Conservation (phyloP, 2,888 invertebrate genomes). For the Dynastes hyllus region DNA sequence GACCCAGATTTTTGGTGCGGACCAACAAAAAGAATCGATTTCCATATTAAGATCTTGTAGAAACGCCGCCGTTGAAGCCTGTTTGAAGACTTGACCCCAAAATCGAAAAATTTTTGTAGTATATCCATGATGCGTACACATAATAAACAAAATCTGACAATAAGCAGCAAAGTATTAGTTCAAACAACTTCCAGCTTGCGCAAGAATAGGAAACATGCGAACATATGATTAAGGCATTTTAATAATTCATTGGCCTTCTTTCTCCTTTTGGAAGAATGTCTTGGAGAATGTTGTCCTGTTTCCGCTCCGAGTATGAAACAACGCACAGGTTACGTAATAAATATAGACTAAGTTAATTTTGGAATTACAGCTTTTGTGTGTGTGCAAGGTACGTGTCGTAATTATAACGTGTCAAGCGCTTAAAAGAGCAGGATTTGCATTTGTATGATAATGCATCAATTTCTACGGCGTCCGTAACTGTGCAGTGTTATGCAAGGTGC, state of each 20-base stretch:
- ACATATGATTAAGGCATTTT: neutral
- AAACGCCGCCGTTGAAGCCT: constrained; percentile 50
- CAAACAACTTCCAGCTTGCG: neutral
- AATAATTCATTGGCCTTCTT: constrained; percentile 4
- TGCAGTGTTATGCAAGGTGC: constrained; percentile 24
- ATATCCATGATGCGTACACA: neutral
- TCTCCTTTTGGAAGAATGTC: constrained; percentile 2
- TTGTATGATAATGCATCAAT: constrained; percentile 24
- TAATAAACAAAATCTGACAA: neutral
- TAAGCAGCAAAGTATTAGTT: neutral
- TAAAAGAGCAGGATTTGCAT: constrained; percentile 25
- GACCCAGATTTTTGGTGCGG: constrained; percentile 50
- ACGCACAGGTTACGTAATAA: neutral
- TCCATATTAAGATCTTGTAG: constrained; percentile 53
- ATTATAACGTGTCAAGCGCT: constrained; percentile 32
- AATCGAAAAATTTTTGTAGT: constrained; percentile 52
- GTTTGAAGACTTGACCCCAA: constrained; percentile 53
- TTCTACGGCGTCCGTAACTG: constrained; percentile 3
- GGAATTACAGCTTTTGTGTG: neutral
- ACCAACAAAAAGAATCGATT: constrained; percentile 52
- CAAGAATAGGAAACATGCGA: neutral
- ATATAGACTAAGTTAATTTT: neutral
- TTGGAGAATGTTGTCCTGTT: neutral
- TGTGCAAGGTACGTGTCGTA: constrained; percentile 8
- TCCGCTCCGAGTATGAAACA: constrained; percentile 1